phyloP scores from a whole-genome alignment of 2,113 vertebrate genomes.

The Dicrurus megarhynchus region DNA sequence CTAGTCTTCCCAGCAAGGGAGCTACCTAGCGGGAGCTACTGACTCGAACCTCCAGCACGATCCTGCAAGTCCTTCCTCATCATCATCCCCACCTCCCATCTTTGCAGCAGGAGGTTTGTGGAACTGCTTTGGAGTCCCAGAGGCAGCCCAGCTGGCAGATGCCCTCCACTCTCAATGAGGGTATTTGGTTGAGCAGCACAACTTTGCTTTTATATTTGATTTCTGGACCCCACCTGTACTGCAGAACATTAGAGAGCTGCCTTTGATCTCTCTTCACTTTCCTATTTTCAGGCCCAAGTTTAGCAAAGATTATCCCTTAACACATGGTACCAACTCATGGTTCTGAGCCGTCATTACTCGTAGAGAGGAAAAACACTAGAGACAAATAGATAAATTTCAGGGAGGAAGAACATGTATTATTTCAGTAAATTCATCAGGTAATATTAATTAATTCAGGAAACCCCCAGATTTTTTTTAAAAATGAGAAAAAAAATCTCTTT shows the following conservation, averaged over 20 bases:
- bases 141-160: neutral
- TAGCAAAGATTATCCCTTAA: neutral
- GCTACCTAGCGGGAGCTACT: neutral
- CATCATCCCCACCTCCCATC: neutral
- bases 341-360: neutral
- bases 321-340: rapidly evolving
- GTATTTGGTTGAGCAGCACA: neutral
- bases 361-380: neutral
- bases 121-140: neutral
- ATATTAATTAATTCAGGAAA: neutral
- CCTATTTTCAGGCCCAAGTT: neutral
- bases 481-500: neutral
- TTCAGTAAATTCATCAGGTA: neutral
- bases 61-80: neutral
- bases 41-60: neutral
- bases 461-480: rapidly evolving
- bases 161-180: neutral
- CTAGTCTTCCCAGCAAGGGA: neutral
- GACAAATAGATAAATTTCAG: neutral
- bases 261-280: neutral
- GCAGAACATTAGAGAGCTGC: neutral
- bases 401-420: neutral
- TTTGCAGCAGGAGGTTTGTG: neutral
- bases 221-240: neutral
- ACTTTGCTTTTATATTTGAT: neutral